Conservation (phyloP, 2,113 vertebrate species). For the Chloropsis hardwickii region DNA sequence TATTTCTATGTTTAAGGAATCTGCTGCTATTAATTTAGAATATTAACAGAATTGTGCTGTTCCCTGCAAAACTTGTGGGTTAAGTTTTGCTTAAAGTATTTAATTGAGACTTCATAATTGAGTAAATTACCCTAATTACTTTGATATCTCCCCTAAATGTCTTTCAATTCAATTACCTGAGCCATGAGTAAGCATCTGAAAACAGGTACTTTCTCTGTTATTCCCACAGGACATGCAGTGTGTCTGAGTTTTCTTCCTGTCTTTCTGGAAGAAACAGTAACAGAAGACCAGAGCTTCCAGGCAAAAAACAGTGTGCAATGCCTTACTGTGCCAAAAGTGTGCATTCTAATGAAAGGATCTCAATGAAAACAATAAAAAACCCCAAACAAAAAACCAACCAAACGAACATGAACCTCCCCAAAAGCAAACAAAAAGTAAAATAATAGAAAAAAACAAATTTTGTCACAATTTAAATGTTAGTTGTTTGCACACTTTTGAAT, state of each 20-base stretch:
- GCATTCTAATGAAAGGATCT: not conserved
- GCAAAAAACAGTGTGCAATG: not conserved
- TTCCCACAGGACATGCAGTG: not conserved
- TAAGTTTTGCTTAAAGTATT: not conserved
- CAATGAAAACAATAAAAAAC: not conserved
- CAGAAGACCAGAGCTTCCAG: not conserved
- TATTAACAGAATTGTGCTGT: not conserved
- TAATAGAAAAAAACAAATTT: not conserved
- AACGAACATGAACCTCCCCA: fast-evolving
- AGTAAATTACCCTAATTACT: not conserved
- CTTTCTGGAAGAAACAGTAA: not conserved
- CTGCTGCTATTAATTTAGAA: not conserved
- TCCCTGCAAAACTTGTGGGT: not conserved
- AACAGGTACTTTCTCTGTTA: not conserved
- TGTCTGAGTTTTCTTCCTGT: not conserved
- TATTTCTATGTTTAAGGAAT: not conserved
- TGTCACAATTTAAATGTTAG: not conserved
- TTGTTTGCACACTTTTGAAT: not conserved
- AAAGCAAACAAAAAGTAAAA: not conserved
- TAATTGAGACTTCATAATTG: not conserved
- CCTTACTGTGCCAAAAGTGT: fast-evolving
- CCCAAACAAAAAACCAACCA: not conserved
- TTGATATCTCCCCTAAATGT: not conserved
- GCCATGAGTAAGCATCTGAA: not conserved
- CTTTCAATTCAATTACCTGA: not conserved